A percentile compares a stretch with the other conserved stretches of the same genome.
Evolutionary conservation across 1,140 invertebrate species (phyloP).

Genomic region (Drosophila seguyi): DNA sequence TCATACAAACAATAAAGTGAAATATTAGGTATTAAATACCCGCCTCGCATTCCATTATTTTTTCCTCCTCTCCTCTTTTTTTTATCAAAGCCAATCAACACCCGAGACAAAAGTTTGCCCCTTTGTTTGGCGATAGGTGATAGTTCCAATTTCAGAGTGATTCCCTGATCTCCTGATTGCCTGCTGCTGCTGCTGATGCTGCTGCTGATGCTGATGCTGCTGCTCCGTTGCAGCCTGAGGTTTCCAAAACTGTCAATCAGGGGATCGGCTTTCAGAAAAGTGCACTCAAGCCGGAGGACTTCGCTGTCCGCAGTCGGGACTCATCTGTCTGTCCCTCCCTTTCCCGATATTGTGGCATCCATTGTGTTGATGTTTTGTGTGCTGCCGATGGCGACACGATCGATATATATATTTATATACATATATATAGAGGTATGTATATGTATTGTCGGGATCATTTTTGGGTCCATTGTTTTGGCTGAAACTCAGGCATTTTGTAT

Average conservation of each 20-base stretch:
- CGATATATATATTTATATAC: constrained; percentile 20
- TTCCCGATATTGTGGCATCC: constrained; percentile 29
- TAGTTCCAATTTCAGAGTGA: constrained; percentile 53
- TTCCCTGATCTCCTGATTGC: constrained; percentile 34
- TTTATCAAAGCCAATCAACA: constrained; percentile 43
- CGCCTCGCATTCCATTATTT: constrained; percentile 10
- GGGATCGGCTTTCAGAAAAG: constrained; percentile 42
- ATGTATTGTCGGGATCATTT: constrained; percentile 29
- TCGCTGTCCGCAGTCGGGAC: constrained; percentile 7
- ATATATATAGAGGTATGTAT: not conserved
- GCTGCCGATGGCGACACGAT: constrained; percentile 58
- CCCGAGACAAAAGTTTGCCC: constrained; percentile 37
- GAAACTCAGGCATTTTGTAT: not conserved
- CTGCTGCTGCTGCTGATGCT: constrained; percentile 11
- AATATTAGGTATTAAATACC: not conserved
- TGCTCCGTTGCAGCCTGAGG: constrained; percentile 38
- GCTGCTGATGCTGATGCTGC: constrained; percentile 7
- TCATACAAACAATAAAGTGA: not conserved
- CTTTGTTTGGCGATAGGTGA: constrained; percentile 28
- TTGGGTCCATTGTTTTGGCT: constrained; percentile 29
- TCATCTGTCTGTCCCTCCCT: constrained; percentile 35
- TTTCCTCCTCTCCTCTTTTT: not conserved
- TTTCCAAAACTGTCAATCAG: constrained; percentile 41
- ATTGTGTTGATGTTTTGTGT: constrained; percentile 54
- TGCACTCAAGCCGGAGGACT: constrained; percentile 31